Percentiles rank a stretch among this genome's conserved stretches.
These are phyloP conservation scores for Nasonovia ribisnigri DNA, from an alignment of 2,888 invertebrate genomes.

Conservation along the genomic window DNA sequence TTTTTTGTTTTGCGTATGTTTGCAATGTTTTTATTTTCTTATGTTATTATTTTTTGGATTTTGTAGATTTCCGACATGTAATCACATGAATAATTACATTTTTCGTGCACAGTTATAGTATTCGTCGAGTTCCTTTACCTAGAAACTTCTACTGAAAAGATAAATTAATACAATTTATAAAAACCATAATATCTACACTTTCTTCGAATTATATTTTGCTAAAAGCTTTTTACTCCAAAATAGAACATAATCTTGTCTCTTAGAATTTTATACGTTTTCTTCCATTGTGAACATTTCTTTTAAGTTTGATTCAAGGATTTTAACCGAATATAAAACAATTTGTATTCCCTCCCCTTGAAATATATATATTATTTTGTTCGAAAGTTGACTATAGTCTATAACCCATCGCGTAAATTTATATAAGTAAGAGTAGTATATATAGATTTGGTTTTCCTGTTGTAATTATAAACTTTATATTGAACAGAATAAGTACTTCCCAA, in stretches of 20 bases:
- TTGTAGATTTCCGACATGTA: neutral
- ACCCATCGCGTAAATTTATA: neutral
- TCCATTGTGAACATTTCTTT: neutral
- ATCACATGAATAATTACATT: neutral
- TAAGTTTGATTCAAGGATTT: neutral
- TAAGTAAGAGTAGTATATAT: neutral
- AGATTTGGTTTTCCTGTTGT: neutral
- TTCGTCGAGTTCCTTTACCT: neutral
- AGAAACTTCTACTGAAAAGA: neutral
- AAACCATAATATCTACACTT: neutral
- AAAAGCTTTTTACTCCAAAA: constrained; percentile 24
- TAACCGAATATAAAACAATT: constrained; percentile 1
- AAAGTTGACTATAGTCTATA: neutral
- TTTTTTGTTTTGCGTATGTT: neutral
- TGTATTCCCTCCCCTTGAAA: neutral
- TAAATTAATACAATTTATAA: neutral
- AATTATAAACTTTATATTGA: neutral
- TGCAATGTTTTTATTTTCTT: neutral
- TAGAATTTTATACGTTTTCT: neutral
- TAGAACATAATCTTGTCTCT: neutral
- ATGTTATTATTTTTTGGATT: neutral
- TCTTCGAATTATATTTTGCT: neutral
- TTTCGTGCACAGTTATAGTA: neutral
- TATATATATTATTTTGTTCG: constrained; percentile 1
- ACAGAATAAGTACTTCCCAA: neutral